Evolutionary conservation across 2,888 invertebrate genomes (phyloP), one percentile per base, ranked within the genome.

Genomic region (Cremastobaeus sp.): DNA sequence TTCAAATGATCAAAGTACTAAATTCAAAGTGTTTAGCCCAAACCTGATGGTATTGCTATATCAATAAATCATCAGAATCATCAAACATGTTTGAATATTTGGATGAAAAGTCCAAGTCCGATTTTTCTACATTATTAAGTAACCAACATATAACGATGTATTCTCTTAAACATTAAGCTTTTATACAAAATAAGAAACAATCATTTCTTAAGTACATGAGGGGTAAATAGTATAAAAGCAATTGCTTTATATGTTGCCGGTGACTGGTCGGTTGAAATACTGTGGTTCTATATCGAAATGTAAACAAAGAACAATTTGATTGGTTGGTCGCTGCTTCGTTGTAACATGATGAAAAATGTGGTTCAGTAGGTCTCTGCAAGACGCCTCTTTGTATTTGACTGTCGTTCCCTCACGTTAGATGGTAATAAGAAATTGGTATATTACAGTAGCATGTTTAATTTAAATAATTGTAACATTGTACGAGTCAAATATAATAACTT

Each of bases 141-240:
- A 82, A 80, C 76, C 76, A 79, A 79, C 74, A 74, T 70, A 76
- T 70, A 76, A 78, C 71, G 43, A 43, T 37, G 62, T 73, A 54
- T 72, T 76, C 69, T 73, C 70, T 78, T 79, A 79, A 79, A 80
- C 78, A 80, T 79, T 75, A 65, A 66, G 75, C 78, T 79, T 77
- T 77, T 55, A 77, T 79, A 80, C 76, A 78, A 66, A 75, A n/a
- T n/a, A 76, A 34, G 70, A 77, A 75, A 81, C 74, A 74, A 72
- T 78, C 74, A 74, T 75, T 66, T 54, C 37, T 80, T 80, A 81
- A 81, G 81, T 81, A 81, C 81, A 78, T 76, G 66, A 71, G 69
- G 72, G 64, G 54, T 66, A n/a, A n/a, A 54, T 69, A 34, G 30
- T 64, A 52, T 37, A 68, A 68, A 74, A 72, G 62, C 43, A 57